These are phyloP conservation scores for Wasmannia auropunctata DNA, from an alignment of 1,140 invertebrate genomes.

Conservation along the genomic window DNA sequence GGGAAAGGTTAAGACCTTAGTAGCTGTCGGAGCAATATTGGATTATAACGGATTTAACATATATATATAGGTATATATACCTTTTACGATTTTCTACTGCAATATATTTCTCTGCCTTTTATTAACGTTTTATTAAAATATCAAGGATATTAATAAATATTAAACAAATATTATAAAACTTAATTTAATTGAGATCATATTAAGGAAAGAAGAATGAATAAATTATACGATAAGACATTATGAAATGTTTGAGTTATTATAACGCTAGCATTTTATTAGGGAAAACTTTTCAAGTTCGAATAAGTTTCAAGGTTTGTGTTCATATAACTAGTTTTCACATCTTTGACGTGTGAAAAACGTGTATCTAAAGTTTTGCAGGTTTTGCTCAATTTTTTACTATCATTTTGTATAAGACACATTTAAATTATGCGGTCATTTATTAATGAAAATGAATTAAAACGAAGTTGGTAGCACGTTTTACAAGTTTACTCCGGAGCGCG, in stretches of 20 bases:
- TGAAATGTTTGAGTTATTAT: neutral
- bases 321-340: neutral
- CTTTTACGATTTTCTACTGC: neutral
- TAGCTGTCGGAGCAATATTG: neutral
- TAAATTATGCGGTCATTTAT: conserved; percentile 44
- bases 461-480: conserved; percentile 25
- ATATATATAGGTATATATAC: neutral
- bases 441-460: conserved; percentile 28
- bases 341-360: neutral
- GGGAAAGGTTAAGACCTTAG: neutral
- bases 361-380: conserved; percentile 2
- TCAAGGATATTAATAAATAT: neutral
- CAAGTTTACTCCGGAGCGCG: conserved; percentile 5
- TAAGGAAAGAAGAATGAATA: neutral
- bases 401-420: neutral
- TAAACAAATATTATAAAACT: neutral
- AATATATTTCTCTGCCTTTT: neutral
- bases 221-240: neutral
- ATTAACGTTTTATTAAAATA: neutral
- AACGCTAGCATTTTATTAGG: neutral
- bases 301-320: neutral
- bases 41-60: neutral
- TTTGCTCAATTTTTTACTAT: conserved; percentile 1
- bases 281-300: neutral
- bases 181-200: neutral